Evolutionary conservation across 2,113 vertebrate species (phyloP).

Genomic region (Donacobius atricapilla): DNA sequence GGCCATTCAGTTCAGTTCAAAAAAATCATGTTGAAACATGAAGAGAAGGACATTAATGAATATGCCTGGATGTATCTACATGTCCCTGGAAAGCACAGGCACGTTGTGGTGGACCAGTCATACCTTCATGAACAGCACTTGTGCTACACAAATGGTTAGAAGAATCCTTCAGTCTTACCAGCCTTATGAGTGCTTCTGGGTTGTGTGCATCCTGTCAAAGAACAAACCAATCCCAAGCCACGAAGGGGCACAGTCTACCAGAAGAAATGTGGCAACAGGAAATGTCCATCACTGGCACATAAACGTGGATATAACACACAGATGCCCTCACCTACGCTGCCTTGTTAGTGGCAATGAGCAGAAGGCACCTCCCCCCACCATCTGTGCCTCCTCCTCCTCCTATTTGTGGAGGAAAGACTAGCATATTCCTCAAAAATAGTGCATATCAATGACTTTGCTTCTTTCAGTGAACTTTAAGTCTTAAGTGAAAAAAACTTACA

Average conservation of each 20-base stretch:
- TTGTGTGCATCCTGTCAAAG: not conserved
- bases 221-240: not conserved
- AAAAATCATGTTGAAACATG: not conserved
- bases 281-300: not conserved
- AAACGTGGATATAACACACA: accelerated
- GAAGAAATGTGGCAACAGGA: not conserved
- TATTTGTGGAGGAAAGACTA: not conserved
- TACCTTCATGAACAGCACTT: accelerated
- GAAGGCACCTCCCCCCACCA: not conserved
- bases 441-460: not conserved
- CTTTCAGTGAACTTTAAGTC: not conserved
- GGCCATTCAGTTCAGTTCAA: not conserved
- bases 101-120: not conserved
- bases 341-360: not conserved
- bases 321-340: not conserved
- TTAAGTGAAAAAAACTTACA: not conserved
- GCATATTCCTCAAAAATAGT: not conserved
- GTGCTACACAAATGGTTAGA: accelerated
- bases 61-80: not conserved
- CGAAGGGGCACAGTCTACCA: not conserved
- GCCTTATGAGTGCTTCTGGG: not conserved
- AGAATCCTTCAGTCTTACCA: not conserved
- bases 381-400: not conserved
- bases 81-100: accelerated
- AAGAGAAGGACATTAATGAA: not conserved